Evolutionary conservation across 2,113 vertebrate genomes (phyloP).

Genomic region (Triplophysa tibetana): DNA sequence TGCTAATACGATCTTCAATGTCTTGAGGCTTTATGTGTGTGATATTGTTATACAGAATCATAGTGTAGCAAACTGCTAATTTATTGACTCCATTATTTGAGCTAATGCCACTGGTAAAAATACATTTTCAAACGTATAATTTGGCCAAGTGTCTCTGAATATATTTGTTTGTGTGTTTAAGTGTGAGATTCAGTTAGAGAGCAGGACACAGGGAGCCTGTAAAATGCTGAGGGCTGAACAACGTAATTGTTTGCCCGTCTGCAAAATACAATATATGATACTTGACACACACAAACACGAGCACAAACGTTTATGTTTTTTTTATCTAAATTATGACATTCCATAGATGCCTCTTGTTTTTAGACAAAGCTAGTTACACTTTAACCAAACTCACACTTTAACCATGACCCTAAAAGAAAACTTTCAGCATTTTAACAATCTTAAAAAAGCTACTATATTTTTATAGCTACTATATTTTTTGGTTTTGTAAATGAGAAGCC

Average conservation of each 20-base stretch:
- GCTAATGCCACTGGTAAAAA: constrained; percentile 11
- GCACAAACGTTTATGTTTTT: too few species aligned
- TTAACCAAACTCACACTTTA: too few species aligned
- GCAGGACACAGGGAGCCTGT: constrained; percentile 51
- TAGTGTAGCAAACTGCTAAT: background rate
- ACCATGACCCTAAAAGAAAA: too few species aligned
- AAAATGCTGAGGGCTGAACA: background rate
- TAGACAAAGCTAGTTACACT: too few species aligned
- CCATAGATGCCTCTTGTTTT: too few species aligned
- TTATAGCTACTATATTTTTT: too few species aligned
- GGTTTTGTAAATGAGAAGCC: too few species aligned
- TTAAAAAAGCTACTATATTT: too few species aligned
- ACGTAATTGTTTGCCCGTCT: background rate
- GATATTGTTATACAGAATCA: background rate
- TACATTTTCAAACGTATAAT: constrained; percentile 1
- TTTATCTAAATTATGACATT: too few species aligned
- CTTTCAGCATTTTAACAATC: too few species aligned
- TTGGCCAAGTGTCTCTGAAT: constrained; percentile 26
- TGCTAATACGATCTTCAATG: constrained; percentile 21
- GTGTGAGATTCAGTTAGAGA: constrained; percentile 52
- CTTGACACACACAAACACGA: too few species aligned
- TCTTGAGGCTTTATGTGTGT: background rate
- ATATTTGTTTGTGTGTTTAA: constrained; percentile 52
- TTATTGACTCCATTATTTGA: background rate
- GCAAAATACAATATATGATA: background rate